Evolutionary conservation across 2,888 invertebrate genomes (phyloP), one percentile per base, ranked within the genome.

Genomic region (Lithophane leautieri): DNA sequence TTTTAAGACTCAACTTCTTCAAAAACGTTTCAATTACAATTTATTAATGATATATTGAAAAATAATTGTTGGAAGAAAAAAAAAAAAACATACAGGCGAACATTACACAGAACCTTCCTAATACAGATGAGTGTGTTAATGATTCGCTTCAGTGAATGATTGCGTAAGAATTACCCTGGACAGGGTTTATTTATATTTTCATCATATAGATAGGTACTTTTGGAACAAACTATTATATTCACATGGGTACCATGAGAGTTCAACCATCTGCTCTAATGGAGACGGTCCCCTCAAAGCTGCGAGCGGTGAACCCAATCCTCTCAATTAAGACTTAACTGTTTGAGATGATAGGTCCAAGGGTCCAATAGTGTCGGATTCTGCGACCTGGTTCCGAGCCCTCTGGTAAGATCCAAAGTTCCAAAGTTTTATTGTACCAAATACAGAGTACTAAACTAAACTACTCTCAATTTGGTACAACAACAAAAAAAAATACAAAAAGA

Each of bases 301-400:
- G 58, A 34, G 54, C 65, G 50, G 2, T 47, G 63, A 70, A n/a
- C 83, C 52, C 61, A 66, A 44, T 61, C 40, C 65, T 71, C 62
- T 79, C 74, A 82, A 34, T 71, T 69, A 70, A 12, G 40, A 61
- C 34, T n/a, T 54, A 66, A 25, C 62, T 47, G n/a, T 66, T 52
- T 6, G 14, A 63, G 28, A 54, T 28, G n/a, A 56, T 47, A 40
- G 40, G 28, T 50, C 25, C 19, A 72, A 78, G 50, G 50, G 34
- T 34, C n/a, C 22, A 28, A 34, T 28, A 54, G 2, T 50, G 63
- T 60, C 19, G 16, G 4, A 16, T 50, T 16, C 8, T 40, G 28
- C 40, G 50, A 73, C 19, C n/a, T 50, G 42, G 40, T 42, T 42
- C 7, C 7, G 50, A 6, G 34, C 34, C 34, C 6, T 34, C 6